These are phyloP conservation scores for Dynastes hyllus DNA, from an alignment of 2,888 invertebrate species.

Conservation along the genomic window DNA sequence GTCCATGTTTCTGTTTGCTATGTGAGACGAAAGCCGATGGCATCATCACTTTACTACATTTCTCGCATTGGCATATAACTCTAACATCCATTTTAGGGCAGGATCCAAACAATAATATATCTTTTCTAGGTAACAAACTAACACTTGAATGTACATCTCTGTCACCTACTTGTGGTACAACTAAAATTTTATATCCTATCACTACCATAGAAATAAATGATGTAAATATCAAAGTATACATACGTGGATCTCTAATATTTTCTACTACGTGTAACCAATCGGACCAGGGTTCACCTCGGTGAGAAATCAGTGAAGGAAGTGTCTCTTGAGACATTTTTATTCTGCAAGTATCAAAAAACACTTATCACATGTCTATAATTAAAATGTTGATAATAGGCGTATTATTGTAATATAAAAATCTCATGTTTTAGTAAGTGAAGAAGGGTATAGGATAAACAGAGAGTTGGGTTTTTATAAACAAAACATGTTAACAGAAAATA, in stretches of 20 bases:
- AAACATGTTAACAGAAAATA: constrained; percentile 28
- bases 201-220: background rate
- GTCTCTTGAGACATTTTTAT: constrained; percentile 48
- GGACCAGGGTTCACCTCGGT: constrained; percentile 48
- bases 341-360: constrained; percentile 30
- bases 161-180: constrained; percentile 41
- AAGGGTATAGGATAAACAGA: constrained; percentile 11
- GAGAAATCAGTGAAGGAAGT: constrained; percentile 45
- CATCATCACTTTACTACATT: constrained; percentile 65
- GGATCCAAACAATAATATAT: constrained; percentile 66
- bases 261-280: constrained; percentile 49
- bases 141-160: constrained; percentile 49
- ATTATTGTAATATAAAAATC: constrained; percentile 10
- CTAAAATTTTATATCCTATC: constrained; percentile 33
- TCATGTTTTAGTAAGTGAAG: background rate
- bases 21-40: constrained; percentile 55
- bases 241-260: constrained; percentile 45
- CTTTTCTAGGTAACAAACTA: constrained; percentile 64
- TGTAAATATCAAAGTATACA: background rate
- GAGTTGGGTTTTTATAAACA: constrained; percentile 32
- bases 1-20: constrained; percentile 51
- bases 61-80: constrained; percentile 65
- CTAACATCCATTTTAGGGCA: constrained; percentile 67
- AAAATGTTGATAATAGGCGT: background rate
- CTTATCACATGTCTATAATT: background rate